Conservation (phyloP, 1,140 invertebrate genomes). For the silkworm (Bombyx mori) region DNA sequence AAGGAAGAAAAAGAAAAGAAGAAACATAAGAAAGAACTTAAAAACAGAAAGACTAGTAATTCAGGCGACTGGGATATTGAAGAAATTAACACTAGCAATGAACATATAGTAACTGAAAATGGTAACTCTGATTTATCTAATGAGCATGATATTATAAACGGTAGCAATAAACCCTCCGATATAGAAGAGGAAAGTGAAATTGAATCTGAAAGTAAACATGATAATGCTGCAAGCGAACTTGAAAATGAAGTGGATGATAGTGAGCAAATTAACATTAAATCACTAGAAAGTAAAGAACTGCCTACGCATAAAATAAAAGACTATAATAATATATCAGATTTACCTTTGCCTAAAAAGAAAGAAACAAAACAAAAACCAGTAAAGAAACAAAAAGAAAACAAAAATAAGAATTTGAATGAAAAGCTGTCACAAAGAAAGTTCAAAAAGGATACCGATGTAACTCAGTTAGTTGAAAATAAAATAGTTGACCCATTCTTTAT, state of each 20-base stretch:
- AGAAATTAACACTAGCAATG: constrained; percentile 18
- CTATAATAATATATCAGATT: not conserved
- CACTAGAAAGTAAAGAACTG: not conserved
- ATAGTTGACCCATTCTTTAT: constrained; percentile 74
- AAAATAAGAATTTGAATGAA: constrained; percentile 56
- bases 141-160: constrained; percentile 13
- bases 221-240: not conserved
- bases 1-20: constrained; percentile 51
- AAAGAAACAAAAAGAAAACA: constrained; percentile 41
- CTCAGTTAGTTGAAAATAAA: constrained; percentile 27
- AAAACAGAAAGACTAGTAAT: constrained; percentile 26
- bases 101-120: constrained; percentile 11
- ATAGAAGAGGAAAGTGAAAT: constrained; percentile 4
- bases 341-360: not conserved
- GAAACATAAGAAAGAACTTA: constrained; percentile 48
- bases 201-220: constrained; percentile 6
- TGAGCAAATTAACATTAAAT: constrained; percentile 2
- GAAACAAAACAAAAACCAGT: constrained; percentile 9
- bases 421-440: constrained; percentile 50
- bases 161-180: not conserved
- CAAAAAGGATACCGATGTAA: constrained; percentile 38
- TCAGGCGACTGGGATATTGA: constrained; percentile 47
- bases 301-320: not conserved
- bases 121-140: constrained; percentile 11
- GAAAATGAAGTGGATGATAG: constrained; percentile 2